These are phyloP conservation scores for Zosterops hypoxanthus DNA, from an alignment of 2,113 vertebrate genomes.

Conservation along the genomic window DNA sequence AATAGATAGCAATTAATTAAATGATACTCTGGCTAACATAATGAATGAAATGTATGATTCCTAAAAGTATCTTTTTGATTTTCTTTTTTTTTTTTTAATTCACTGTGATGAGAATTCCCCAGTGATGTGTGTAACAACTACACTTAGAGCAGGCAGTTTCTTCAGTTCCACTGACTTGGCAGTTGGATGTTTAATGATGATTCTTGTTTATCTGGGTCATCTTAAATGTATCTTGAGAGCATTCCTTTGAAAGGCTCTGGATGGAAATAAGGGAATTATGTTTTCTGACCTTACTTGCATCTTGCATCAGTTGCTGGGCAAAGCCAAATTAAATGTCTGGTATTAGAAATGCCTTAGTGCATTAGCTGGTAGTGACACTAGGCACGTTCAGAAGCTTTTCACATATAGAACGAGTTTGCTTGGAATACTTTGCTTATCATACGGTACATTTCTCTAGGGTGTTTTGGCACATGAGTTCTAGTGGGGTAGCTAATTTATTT, in stretches of 20 bases:
- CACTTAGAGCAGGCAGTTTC: background rate
- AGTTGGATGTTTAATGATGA: background rate
- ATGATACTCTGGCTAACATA: background rate
- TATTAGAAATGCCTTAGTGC: background rate
- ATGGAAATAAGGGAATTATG: background rate
- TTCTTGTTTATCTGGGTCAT: background rate
- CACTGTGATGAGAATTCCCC: background rate
- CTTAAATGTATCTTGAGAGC: background rate
- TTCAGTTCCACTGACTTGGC: background rate
- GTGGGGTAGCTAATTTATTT: background rate
- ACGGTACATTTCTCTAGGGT: background rate
- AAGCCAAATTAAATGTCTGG: background rate
- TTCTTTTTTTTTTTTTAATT: background rate
- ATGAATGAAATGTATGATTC: background rate
- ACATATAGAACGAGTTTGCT: background rate
- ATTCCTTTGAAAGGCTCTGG: background rate
- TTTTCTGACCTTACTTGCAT: background rate
- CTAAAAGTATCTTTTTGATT: background rate
- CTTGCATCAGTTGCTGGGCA: background rate
- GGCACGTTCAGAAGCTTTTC: background rate
- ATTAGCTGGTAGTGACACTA: background rate
- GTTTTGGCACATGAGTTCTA: background rate
- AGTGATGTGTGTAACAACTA: background rate
- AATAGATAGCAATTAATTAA: background rate
- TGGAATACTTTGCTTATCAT: background rate